These are phyloP conservation scores for Cladorhizidae sp. DNA, from an alignment of 37 sponge, comb jelly and placozoan genomes.

Conservation along the genomic window DNA sequence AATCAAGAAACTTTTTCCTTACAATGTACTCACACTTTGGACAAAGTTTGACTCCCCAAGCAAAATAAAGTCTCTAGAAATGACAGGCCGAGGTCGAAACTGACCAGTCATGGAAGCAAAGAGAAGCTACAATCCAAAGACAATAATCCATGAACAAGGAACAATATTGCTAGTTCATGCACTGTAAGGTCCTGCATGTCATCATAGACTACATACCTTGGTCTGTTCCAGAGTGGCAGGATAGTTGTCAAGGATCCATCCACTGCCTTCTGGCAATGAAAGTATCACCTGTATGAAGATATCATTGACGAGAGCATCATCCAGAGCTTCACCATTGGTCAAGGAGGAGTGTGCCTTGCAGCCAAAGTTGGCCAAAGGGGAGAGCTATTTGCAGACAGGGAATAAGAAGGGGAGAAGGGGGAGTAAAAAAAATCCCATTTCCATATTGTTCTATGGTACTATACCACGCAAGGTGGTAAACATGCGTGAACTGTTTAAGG, in stretches of 20 bases:
- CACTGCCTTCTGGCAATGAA: slow-evolving; percentile 72
- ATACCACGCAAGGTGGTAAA: too few species aligned
- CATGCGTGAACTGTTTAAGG: too few species aligned
- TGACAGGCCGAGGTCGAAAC: neutral
- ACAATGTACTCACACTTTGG: neutral
- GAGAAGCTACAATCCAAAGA: slow-evolving; percentile 2
- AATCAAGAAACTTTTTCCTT: neutral
- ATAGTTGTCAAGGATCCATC: slow-evolving; percentile 89
- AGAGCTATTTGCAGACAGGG: slow-evolving; percentile 16
- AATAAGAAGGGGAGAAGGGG: too few species aligned
- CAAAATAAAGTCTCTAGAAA: slow-evolving; percentile 24
- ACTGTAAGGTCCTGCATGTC: too few species aligned
- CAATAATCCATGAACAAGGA: neutral
- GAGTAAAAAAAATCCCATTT: too few species aligned
- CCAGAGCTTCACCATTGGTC: slow-evolving; percentile 67
- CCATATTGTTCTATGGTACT: too few species aligned
- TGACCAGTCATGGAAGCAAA: slow-evolving; percentile 13
- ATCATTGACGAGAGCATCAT: slow-evolving; percentile 54
- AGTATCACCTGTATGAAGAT: slow-evolving; percentile 65
- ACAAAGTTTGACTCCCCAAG: neutral
- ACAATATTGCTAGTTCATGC: neutral
- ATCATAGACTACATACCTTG: too few species aligned
- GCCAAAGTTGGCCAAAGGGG: slow-evolving; percentile 70
- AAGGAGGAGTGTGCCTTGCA: slow-evolving; percentile 51
- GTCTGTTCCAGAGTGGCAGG: slow-evolving; percentile 88